Evolutionary conservation across 2,113 vertebrate genomes (phyloP), one percentile per base, ranked within the genome.

Genomic region (Cyprinodon variegatus): DNA sequence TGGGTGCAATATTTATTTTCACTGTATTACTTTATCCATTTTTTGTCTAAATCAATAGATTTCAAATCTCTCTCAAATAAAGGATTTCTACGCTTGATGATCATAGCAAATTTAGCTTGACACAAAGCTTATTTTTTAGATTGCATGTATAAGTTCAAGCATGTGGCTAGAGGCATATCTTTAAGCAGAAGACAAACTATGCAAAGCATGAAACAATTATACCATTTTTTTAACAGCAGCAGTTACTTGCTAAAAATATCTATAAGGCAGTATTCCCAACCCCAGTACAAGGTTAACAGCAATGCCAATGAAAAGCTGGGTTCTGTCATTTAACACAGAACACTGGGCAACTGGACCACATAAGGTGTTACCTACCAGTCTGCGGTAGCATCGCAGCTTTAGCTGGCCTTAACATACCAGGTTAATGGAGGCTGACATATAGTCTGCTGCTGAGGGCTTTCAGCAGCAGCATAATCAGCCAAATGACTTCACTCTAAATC

Each of bases 371-470:
- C 22, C 63, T 59, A 15, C 41, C 78, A 83, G 66, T 70, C 70
- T 68, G 46, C 60, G 4, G 46, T 40, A 48, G 76, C 69, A 72
- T 72, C 77, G 53, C 53, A 46, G 78, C 48, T 65, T 63, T 79
- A 76, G 82, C 75, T 83, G 73, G 68, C 78, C 81, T 79, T 85
- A 78, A 13, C 68, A 85, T 38, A 74, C 71, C 77, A 78, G 36
- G 62, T 48, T 82, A 84, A 86, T 81, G 69, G 41, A 66, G 76
- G 70, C 70, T 85, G 87, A 88, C 82, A 81, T 71, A 79, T 66
- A 57, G 60, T 62, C 69, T 50, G n/a, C 67, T 68, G 20, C 46
- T 41, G 70, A 81, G 68, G 57, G 74, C 59, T 53, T 43, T 74
- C 61, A 64, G 66, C 68, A 68, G 46, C 66, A 74, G 61, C 15